A percentile compares a stretch with the other conserved stretches of the same genome.
Conservation (phyloP, 2,113 vertebrate genomes). For the Grantiella picta region DNA sequence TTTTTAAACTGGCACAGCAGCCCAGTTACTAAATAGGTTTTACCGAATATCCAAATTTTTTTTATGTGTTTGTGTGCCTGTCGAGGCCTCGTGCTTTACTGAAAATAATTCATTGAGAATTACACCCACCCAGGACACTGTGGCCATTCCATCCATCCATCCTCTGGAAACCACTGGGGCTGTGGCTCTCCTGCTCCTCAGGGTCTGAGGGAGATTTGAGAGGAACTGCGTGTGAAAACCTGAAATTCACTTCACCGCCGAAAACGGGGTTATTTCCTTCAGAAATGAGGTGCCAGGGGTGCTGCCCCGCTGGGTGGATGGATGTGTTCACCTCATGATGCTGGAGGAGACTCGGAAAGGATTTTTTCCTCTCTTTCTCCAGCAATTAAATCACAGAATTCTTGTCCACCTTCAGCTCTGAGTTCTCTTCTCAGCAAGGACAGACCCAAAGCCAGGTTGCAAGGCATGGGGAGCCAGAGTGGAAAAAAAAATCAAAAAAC, state of each 20-base stretch:
- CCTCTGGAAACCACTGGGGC: neutral
- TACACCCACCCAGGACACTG: accelerated
- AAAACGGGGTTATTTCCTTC: accelerated
- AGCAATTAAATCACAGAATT: neutral
- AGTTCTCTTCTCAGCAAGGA: neutral
- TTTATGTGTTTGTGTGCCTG: accelerated
- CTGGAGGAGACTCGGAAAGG: neutral
- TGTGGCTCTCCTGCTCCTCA: neutral
- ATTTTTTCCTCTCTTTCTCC: neutral
- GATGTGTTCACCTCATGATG: neutral
- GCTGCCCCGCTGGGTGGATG: neutral
- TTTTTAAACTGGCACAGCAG: neutral
- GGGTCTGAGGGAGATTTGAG: neutral
- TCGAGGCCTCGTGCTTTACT: neutral
- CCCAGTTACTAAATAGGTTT: neutral
- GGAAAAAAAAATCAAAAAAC: neutral
- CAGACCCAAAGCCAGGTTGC: accelerated
- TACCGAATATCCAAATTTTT: neutral
- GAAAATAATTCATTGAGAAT: neutral
- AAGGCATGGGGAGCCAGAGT: neutral
- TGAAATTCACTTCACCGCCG: neutral
- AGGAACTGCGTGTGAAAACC: neutral
- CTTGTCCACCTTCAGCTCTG: neutral
- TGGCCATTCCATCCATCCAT: accelerated
- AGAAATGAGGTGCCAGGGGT: neutral